Evolutionary conservation across 2,888 invertebrate species (phyloP).

Genomic region (Phytoseiulus persimilis): DNA sequence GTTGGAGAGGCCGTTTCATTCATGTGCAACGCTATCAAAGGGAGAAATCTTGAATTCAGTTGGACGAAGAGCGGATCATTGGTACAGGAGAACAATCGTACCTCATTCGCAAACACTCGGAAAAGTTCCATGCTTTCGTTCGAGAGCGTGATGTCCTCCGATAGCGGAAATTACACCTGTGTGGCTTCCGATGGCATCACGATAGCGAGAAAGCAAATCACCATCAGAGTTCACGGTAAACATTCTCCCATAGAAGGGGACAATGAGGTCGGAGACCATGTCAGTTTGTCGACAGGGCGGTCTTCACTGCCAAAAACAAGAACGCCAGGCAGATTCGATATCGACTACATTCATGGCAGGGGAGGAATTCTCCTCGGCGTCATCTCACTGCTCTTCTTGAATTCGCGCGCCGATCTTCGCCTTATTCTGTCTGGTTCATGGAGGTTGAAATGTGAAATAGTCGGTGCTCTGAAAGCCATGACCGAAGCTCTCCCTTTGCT

Average conservation of each 20-base stretch:
- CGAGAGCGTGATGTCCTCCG: background rate
- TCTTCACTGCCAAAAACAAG: no score
- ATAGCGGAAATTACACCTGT: conserved; percentile 7
- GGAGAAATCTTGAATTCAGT: background rate
- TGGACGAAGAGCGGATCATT: conserved; percentile 13
- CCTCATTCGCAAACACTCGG: background rate
- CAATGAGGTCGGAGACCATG: background rate
- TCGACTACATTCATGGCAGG: no score
- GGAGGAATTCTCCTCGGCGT: no score
- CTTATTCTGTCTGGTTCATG: no score
- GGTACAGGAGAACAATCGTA: background rate
- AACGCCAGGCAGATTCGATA: no score
- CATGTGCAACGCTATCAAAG: conserved; percentile 27
- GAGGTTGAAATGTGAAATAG: no score
- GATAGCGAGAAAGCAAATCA: background rate
- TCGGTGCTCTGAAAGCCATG: no score
- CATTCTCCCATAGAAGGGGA: no score
- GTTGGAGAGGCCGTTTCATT: background rate
- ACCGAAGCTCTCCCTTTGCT: no score
- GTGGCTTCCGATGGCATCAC: conserved; percentile 15
- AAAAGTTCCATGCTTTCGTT: conserved; percentile 23
- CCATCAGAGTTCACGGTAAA: background rate
- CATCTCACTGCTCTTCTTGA: no score
- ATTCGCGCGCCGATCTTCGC: no score
- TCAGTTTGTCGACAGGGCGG: no score